Percentiles rank a stretch among this genome's conserved stretches.
Conservation (phyloP, 2,888 invertebrate genomes). For the Trachelus troglodyta region DNA sequence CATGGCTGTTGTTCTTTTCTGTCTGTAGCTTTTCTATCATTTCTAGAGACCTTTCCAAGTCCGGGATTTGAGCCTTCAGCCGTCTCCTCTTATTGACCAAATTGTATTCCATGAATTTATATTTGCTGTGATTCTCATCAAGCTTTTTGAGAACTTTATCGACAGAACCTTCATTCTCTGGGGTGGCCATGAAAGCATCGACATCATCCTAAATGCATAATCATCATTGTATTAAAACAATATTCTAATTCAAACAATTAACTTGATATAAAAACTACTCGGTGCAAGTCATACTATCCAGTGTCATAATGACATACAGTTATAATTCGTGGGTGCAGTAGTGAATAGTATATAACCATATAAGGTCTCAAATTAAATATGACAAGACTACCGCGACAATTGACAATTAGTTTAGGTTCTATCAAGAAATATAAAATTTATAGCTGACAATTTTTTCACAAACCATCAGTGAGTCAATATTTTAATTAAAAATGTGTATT, state of each 20-base stretch:
- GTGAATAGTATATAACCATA: neutral
- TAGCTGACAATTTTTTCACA: neutral
- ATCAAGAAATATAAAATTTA: neutral
- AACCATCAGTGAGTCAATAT: neutral
- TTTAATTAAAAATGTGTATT: neutral
- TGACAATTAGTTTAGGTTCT: neutral
- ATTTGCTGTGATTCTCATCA: slow-evolving; percentile 95
- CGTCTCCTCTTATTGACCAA: slow-evolving; percentile 87
- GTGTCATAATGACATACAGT: neutral
- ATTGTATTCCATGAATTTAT: slow-evolving; percentile 97
- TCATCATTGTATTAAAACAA: neutral
- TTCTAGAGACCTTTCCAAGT: slow-evolving; percentile 88
- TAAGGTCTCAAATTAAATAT: neutral
- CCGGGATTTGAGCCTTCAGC: slow-evolving; percentile 93
- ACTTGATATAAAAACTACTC: neutral
- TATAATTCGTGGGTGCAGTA: neutral
- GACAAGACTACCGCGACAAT: neutral
- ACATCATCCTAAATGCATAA: slow-evolving; percentile 84
- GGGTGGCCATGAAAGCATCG: slow-evolving; percentile 87
- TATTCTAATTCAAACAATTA: neutral
- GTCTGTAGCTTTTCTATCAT: slow-evolving; percentile 90
- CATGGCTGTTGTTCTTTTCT: slow-evolving; percentile 75
- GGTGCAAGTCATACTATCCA: neutral
- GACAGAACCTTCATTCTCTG: slow-evolving; percentile 84
- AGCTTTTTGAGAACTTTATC: slow-evolving; percentile 87